Evolutionary conservation across 2,888 invertebrate genomes (phyloP), one percentile per base, ranked within the genome.

Genomic region (Nemotelus nigrinus): DNA sequence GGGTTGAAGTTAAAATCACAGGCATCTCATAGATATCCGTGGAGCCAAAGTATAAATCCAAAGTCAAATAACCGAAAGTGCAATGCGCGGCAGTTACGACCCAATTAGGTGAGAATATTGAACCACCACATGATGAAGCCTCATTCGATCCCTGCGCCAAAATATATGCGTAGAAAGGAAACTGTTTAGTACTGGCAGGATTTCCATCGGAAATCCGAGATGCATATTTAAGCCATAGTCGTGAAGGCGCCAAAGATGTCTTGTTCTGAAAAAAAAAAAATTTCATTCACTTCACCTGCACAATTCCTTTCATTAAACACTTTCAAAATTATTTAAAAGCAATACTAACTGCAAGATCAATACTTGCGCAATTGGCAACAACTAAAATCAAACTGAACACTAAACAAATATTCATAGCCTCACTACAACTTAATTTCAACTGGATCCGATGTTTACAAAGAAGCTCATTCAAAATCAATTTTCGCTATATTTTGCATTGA

Each of bases 71-170:
- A n/a, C 65, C 53, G 53, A 72, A 60, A n/a, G 76, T 76, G 70
- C 79, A 79, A 72, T 79, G 79, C n/a, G 75, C 79, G 2, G 80
- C 80, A 3, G 80, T 80, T 57, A 80, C 50, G 43, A 80, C 72
- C 79, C 79, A 80, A 48, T 53, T 70, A 8, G 64, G n/a, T 2
- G 79, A 77, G 2, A 80, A 63, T 5, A 80, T 57, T n/a, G 78
- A 77, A 45, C 80, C 80, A 44, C 80, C 80, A 67, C 80, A 80
- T 70, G 70, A 70, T 41, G 70, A 70, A 10, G 70, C 25, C 43
- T 78, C 71, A 41, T 60, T 65, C 2, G 43, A 45, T 47, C 43
- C 63, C 50, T 70, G 58, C 3, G 72, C 64, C 7, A 77, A 58
- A 5, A 80, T 67, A 3, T 75, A 76, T 4, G 71, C 80, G 45